Percentiles rank a stretch among this genome's conserved stretches.
phyloP scores from a whole-genome alignment of 1,140 invertebrate genomes.

The Atta cephalotes region DNA sequence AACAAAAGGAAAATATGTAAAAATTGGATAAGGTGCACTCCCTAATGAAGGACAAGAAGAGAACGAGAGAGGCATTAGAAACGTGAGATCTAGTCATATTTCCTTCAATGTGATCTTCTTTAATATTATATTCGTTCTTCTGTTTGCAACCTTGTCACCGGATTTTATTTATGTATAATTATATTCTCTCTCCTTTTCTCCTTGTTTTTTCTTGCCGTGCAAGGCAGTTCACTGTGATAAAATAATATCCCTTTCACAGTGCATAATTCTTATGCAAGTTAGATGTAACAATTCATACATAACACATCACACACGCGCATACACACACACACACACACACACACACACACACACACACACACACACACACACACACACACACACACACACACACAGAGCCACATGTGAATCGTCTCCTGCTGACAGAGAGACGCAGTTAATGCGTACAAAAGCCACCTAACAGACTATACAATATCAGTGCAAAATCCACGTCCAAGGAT shows the following conservation, averaged over 20 bases:
- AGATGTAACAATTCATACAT: conserved; percentile 33
- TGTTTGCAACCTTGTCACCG: background rate
- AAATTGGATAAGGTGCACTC: background rate
- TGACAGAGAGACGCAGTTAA: conserved; percentile 24
- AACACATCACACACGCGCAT: background rate
- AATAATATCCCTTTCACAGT: conserved; percentile 26
- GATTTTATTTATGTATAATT: background rate
- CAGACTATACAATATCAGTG: conserved; percentile 33
- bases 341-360: conserved; percentile 17
- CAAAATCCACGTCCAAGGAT: conserved; percentile 44
- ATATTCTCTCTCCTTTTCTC: background rate
- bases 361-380: conserved; percentile 46
- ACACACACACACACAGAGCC: background rate
- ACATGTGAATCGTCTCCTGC: conserved; percentile 15
- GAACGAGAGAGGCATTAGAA: background rate
- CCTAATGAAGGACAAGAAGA: background rate
- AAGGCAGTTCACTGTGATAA: conserved; percentile 8
- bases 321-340: conserved; percentile 36
- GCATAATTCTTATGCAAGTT: conserved; percentile 34
- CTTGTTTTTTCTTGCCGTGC: background rate
- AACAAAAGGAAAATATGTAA: conserved; percentile 17
- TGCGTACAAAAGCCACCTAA: conserved; percentile 43
- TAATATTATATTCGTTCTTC: background rate
- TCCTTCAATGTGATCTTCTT: background rate
- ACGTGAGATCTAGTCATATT: background rate